phyloP scores from a whole-genome alignment of 2,888 invertebrate species.

The Caenorhabditis japonica region DNA sequence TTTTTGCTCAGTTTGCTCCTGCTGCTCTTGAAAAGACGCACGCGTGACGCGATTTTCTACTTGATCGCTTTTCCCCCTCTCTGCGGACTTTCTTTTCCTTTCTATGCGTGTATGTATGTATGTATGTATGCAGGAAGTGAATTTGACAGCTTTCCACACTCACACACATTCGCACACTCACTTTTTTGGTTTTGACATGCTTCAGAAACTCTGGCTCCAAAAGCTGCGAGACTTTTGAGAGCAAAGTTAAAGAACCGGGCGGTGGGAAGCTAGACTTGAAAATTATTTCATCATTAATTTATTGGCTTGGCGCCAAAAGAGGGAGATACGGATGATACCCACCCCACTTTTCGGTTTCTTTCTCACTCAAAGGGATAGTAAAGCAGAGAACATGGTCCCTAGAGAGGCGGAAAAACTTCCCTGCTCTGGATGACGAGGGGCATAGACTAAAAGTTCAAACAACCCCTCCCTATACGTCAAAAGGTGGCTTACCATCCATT shows the following conservation, averaged over 20 bases:
- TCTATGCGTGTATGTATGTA: not conserved
- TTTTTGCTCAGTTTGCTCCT: conserved; percentile 20
- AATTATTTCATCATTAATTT: no score
- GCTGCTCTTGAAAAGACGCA: conserved; percentile 30
- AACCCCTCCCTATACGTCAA: conserved; percentile 18
- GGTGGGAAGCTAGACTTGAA: no score
- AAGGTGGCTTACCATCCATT: conserved; percentile 72
- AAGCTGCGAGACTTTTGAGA: not conserved
- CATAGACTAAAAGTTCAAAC: conserved; percentile 29
- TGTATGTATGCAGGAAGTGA: conserved; percentile 16
- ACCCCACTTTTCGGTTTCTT: no score
- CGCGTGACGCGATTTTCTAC: conserved; percentile 50
- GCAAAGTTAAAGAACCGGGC: conserved; percentile 24
- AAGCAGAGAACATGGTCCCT: conserved; percentile 38
- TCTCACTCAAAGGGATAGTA: conserved; percentile 3
- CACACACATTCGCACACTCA: no score
- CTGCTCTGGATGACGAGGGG: not conserved
- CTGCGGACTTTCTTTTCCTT: not conserved
- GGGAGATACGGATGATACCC: no score
- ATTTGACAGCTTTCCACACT: conserved; percentile 24
- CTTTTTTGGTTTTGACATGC: conserved; percentile 42
- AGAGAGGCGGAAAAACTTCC: conserved; percentile 39
- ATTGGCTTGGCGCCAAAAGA: no score
- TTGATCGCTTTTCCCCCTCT: conserved; percentile 36
- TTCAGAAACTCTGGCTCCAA: conserved; percentile 2